Evolutionary conservation across 2,113 vertebrate species (phyloP), one percentile per base, ranked within the genome.

Genomic region (Xiphias gladius): DNA sequence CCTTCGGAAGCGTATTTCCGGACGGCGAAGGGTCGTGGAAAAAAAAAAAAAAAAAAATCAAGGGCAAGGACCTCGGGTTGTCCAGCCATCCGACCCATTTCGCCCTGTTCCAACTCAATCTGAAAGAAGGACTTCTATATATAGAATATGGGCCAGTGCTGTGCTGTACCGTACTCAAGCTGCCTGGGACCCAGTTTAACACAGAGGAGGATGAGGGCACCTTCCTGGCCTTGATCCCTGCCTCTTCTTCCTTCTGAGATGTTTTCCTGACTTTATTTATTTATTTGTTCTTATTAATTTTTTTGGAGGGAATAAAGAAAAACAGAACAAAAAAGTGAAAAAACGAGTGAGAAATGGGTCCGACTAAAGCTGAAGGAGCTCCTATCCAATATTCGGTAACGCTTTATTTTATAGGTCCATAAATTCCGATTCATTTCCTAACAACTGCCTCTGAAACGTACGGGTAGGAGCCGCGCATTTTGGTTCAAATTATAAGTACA

Each of bases 151-250:
- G 95, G 94, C 91, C 94, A 91, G 80, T 0, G 76, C 86, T 59
- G 72, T 54, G 14, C 80, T 81, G 92, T 66, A 84, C 84, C 89
- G 86, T 77, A 83, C 86, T 85, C 88, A 70, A 79, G 78, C 86
- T 88, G 91, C 92, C 81, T 76, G 92, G 88, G 94, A 95, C 95
- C 95, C 94, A 95, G 89, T 95, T 96, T 93, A 79, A 82, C 64
- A 69, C 74, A 72, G 88, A 76, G 71, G 85, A 90, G 77, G 90
- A 90, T 55, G 76, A 85, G 79, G 83, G 59, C 84, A 84, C 86
- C 87, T 84, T 72, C 73, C 88, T 82, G 87, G 76, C 85, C 89
- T 79, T 76, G 54, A 91, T 91, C 85, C 39, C 39, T 57, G 64
- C 75, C 87, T 84, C 72, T 41, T 59, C 76, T 32, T 76, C 19